These are phyloP conservation scores for Pandemis cinnamomeana DNA, from an alignment of 2,888 invertebrate genomes.

Conservation along the genomic window DNA sequence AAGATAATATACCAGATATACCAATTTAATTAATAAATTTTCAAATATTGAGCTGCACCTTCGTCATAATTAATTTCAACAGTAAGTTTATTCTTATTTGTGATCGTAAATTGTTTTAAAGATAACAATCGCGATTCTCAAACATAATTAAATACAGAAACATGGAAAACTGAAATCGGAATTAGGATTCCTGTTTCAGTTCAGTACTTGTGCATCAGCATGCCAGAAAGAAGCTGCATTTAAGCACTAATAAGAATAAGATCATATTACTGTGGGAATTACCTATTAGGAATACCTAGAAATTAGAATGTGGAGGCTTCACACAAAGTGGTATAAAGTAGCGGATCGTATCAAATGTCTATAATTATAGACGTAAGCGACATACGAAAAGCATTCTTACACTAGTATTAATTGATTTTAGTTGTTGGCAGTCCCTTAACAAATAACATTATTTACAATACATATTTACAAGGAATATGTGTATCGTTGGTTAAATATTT, in stretches of 20 bases:
- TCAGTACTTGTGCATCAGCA: background rate
- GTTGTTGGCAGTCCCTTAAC: constrained; percentile 34
- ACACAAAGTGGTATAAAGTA: constrained; percentile 1
- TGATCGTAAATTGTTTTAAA: background rate
- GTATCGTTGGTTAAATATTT: background rate
- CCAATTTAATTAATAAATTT: background rate
- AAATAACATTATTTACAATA: constrained; percentile 29
- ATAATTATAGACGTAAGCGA: constrained; percentile 8
- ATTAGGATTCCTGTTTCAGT: background rate
- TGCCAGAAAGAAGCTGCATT: background rate
- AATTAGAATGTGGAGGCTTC: constrained; percentile 15
- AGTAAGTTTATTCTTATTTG: background rate
- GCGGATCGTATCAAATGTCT: constrained; percentile 16
- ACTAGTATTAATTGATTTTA: constrained; percentile 33
- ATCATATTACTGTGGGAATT: constrained; percentile 32
- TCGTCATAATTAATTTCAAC: background rate
- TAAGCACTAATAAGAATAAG: constrained; percentile 7
- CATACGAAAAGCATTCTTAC: constrained; percentile 21
- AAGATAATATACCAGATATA: background rate
- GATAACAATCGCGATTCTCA: background rate
- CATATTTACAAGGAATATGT: constrained; percentile 36
- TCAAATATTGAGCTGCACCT: background rate
- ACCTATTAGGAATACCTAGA: constrained; percentile 33
- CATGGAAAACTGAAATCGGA: background rate
- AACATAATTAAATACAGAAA: background rate